Percentiles rank a stretch among this genome's conserved stretches.
Evolutionary conservation across 2,888 invertebrate genomes (phyloP).

Genomic region (Hololepta plana): DNA sequence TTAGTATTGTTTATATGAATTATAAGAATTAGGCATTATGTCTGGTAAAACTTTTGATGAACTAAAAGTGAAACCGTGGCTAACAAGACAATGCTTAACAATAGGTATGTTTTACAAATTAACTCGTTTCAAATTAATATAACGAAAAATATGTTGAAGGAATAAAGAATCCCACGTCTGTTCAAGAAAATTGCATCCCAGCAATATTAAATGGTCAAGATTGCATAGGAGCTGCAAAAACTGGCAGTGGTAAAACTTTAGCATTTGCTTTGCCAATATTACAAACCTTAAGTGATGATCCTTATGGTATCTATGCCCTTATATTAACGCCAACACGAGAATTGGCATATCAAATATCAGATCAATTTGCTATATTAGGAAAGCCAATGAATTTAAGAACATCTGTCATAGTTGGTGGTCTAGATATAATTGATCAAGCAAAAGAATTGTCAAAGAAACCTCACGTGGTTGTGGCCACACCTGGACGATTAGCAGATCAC

Average conservation of each 20-base stretch:
- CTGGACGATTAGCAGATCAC: constrained; percentile 88
- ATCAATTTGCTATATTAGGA: constrained; percentile 86
- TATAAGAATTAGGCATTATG: too few species aligned
- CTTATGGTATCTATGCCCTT: constrained; percentile 89
- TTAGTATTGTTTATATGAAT: too few species aligned
- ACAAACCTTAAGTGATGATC: constrained; percentile 82
- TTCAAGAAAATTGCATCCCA: constrained; percentile 68
- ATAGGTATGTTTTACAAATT: constrained; percentile 35
- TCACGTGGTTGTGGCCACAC: constrained; percentile 92
- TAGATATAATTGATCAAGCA: constrained; percentile 81
- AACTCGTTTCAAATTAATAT: not conserved
- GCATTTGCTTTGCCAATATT: constrained; percentile 92
- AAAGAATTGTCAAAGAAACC: constrained; percentile 66
- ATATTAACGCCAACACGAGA: constrained; percentile 91
- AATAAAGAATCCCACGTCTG: constrained; percentile 58
- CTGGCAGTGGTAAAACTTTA: constrained; percentile 95
- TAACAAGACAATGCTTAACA: constrained; percentile 47
- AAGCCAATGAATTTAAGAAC: constrained; percentile 70
- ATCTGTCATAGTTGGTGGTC: constrained; percentile 85
- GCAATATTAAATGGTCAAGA: constrained; percentile 61
- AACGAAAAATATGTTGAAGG: constrained; percentile 31
- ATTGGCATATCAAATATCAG: constrained; percentile 81
- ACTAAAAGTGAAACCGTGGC: constrained; percentile 53
- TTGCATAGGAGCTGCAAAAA: constrained; percentile 92
- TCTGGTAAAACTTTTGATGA: constrained; percentile 32